These are phyloP conservation scores for Steatocranus sp. DNA, from an alignment of 2,797 vertebrate genomes.

Conservation along the genomic window DNA sequence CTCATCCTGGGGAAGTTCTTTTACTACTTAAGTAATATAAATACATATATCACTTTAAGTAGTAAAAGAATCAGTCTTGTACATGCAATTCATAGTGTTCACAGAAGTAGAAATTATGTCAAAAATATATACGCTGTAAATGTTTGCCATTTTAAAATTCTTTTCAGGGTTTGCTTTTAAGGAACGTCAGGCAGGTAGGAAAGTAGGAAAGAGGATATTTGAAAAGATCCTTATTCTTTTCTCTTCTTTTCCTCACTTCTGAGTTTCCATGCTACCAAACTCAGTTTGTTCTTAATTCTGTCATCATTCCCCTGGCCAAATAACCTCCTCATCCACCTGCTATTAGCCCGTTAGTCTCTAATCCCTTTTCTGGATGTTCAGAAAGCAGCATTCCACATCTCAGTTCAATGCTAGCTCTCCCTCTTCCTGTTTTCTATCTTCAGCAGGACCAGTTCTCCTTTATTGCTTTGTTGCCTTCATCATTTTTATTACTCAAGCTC, in stretches of 20 bases:
- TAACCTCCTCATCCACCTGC: background rate
- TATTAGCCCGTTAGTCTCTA: background rate
- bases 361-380: background rate
- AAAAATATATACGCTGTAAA: background rate
- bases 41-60: background rate
- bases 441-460: background rate
- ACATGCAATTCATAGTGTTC: accelerated
- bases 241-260: background rate
- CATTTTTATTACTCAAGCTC: background rate
- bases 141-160: background rate
- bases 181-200: background rate
- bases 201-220: background rate
- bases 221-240: background rate
- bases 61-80: background rate
- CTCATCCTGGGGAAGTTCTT: background rate
- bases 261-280: background rate
- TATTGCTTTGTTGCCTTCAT: background rate
- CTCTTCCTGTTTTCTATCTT: background rate
- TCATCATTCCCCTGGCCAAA: background rate
- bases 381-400: background rate
- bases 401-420: background rate
- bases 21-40: accelerated
- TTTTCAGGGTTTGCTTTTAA: background rate
- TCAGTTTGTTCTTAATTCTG: background rate
- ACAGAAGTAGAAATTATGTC: background rate